Conservation (phyloP, 2,113 vertebrate genomes). For the Neodon shergylaensis region DNA sequence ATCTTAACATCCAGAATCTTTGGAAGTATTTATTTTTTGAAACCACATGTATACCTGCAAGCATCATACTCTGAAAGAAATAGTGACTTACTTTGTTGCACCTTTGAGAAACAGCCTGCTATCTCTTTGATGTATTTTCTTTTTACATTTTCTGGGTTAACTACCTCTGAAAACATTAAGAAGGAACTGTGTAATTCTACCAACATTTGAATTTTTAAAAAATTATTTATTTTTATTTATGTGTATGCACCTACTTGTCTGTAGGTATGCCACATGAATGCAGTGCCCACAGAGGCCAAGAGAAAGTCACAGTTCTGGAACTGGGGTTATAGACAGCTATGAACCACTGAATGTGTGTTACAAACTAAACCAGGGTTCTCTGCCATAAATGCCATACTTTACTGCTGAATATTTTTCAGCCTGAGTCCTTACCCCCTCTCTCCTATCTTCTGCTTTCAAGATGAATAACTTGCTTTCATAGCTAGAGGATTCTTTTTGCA, state of each 20-base stretch:
- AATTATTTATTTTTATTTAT: not conserved
- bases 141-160: not conserved
- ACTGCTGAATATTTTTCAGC: not conserved
- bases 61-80: not conserved
- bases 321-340: not conserved
- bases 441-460: not conserved
- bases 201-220: not conserved
- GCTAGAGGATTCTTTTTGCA: not conserved
- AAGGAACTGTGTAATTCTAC: too few relatives aligned
- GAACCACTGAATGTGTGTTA: not conserved
- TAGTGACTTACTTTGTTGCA: not conserved
- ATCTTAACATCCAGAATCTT: not conserved
- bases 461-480: not conserved
- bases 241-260: not conserved
- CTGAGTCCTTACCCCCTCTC: not conserved
- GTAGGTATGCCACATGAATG: too few relatives aligned
- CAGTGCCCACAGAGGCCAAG: not conserved
- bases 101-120: not conserved
- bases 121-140: not conserved
- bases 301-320: not conserved
- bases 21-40: not conserved
- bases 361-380: not conserved
- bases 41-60: not conserved
- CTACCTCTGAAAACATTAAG: not conserved
- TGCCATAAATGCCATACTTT: not conserved